Evolutionary conservation across 2,113 vertebrate species (phyloP).

Genomic region (Halcyon malimbica): DNA sequence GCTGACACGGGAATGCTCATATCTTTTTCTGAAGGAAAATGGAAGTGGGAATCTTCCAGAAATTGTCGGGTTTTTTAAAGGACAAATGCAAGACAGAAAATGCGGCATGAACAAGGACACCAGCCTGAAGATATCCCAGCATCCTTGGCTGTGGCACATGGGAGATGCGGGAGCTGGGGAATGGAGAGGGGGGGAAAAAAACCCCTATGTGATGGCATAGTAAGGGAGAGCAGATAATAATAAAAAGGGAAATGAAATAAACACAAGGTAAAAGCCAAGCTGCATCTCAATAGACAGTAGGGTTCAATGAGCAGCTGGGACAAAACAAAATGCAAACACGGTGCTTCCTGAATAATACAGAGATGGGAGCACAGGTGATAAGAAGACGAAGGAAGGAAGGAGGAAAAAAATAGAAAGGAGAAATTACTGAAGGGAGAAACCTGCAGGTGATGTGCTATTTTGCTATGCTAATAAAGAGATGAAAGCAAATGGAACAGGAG

Average conservation of each 20-base stretch:
- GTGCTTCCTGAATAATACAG: background rate
- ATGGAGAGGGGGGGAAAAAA: background rate
- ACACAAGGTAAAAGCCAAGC: background rate
- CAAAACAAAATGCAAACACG: background rate
- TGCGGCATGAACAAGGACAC: background rate
- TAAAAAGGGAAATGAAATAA: conserved; percentile 10
- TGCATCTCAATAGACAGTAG: background rate
- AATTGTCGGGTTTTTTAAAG: background rate
- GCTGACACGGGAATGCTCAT: too few relatives aligned
- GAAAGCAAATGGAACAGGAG: conserved; percentile 18
- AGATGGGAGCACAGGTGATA: background rate
- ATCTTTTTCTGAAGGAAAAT: background rate
- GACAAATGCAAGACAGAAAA: background rate
- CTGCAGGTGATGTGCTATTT: conserved; percentile 45
- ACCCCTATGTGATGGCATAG: background rate
- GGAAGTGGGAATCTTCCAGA: background rate
- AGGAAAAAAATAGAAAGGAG: background rate
- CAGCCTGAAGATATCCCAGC: background rate
- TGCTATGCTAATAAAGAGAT: conserved; percentile 57
- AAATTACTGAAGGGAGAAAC: conserved; percentile 32
- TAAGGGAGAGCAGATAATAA: background rate
- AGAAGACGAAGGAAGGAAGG: background rate
- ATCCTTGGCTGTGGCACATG: accelerated
- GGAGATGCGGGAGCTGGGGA: background rate
- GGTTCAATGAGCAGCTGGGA: background rate